Evolutionary conservation across 2,888 invertebrate species (phyloP), one percentile per base, ranked within the genome.

Genomic region (Linyphia triangularis): DNA sequence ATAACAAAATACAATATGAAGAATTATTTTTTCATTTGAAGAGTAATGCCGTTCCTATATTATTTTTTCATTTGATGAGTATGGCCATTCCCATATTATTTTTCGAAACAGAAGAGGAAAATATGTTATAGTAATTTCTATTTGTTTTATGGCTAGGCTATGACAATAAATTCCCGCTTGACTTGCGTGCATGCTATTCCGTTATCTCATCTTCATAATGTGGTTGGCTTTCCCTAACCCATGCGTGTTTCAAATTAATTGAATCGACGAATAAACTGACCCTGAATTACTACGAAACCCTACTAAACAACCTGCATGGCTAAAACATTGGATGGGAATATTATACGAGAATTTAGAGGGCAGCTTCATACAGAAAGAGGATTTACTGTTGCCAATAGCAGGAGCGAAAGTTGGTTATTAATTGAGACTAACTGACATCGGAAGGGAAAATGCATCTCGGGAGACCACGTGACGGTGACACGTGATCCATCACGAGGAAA

Each of bases 311-410:
- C 10, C 33, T 16, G 19, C 30, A 28, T 7, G 22, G 30, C 51
- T n/a, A n/a, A n/a, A n/a, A n/a, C n/a, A n/a, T n/a, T n/a, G n/a
- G n/a, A n/a, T n/a, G n/a, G n/a, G n/a, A n/a, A n/a, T n/a, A n/a
- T n/a, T n/a, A 5, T 51, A 13, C 24, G 24, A 24, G 16, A 37
- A 24, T 24, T 51, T 9, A 16, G 9, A 22, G 72, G 28, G 26
- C n/a, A 70, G 2, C 26, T 26, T 26, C 51, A 19, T 28, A 26
- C 16, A 19, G 33, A 24, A 69, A 19, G 26, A 67, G 33, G 67
- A 43, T 72, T 72, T 72, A 37, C 72, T 72, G 72, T 57, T 72
- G 72, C 72, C 72, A 72, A 28, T 51, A 24, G 22, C 72, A 28
- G 28, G 40, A 72, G 72, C 28, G 72, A 51, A 72, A 72, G 26